Evolutionary conservation across 1,140 invertebrate genomes (phyloP), one percentile per base, ranked within the genome.

Genomic region (Eciton burchellii): DNA sequence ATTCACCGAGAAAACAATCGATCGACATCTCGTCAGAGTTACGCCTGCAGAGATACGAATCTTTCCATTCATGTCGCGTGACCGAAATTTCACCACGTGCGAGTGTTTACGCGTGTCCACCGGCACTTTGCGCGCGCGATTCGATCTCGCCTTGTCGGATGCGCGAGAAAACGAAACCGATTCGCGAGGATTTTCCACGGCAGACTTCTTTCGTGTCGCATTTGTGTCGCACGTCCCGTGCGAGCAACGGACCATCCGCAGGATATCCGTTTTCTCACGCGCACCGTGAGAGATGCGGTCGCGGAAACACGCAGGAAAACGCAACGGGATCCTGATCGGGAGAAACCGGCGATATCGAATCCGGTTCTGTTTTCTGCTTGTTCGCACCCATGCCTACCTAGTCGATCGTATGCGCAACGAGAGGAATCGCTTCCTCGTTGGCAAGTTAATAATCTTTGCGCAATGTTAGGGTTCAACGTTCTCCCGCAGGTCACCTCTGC

Each of bases 251-350:
- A 72, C 8, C 26, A 24, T 60, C 68, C 56, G 29, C 56, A 81
- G 68, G 68, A 81, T 73, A 81, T 81, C 77, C 77, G 77, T 62
- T 71, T 73, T 60, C 77, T 73, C 68, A 73, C 56, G 41, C 43
- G 66, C n/a, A 12, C 41, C 35, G n/a, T 16, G 41, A 60, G 29
- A 49, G 43, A 4, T 4, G 54, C 35, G 54, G 54, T 12, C 35
- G 81, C 26, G 21, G 70, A 74, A 74, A 76, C 68, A 45, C 29
- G 81, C 6, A 52, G 35, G 45, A 72, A 73, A 57, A 35, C 68
- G 26, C 77, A 54, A 72, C 49, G 56, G 21, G 1, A 35, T 6
- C n/a, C 60, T 19, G 47, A 79, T 56, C 66, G 29, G 68, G 79
- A 81, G 49, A 59, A 43, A 47, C n/a, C 26, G 21, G 35, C 57